These are phyloP conservation scores for Cyaniris semiargus DNA, from an alignment of 2,888 invertebrate species.

Conservation along the genomic window DNA sequence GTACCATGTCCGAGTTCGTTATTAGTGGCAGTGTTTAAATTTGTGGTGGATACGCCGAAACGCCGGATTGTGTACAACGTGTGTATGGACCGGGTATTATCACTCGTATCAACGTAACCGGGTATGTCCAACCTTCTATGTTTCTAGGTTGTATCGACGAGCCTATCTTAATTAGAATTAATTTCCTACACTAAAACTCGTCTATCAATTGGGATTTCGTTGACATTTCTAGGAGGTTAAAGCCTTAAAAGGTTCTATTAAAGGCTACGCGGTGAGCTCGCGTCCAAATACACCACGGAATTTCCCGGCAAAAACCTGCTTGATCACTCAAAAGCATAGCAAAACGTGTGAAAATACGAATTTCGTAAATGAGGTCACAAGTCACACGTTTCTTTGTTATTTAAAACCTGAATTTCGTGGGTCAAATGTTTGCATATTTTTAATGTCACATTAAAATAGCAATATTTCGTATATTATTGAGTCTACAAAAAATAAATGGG, in stretches of 20 bases:
- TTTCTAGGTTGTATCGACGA: constrained; percentile 37
- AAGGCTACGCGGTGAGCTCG: neutral
- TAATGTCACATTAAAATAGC: neutral
- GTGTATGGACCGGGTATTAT: constrained; percentile 69
- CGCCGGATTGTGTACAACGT: constrained; percentile 58
- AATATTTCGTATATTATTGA: neutral
- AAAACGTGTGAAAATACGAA: neutral
- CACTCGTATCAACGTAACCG: constrained; percentile 60
- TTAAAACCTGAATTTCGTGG: constrained; percentile 11
- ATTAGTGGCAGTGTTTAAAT: constrained; percentile 76
- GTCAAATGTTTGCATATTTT: constrained; percentile 11
- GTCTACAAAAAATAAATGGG: neutral
- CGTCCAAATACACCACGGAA: neutral
- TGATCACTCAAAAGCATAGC: neutral
- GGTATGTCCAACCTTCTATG: constrained; percentile 60
- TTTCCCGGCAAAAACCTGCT: neutral
- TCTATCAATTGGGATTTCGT: neutral
- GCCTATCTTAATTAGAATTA: constrained; percentile 33
- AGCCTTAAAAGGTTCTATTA: neutral
- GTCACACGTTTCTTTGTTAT: neutral
- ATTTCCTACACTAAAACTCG: neutral
- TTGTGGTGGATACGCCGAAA: constrained; percentile 66
- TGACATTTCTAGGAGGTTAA: neutral
- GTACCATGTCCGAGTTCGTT: constrained; percentile 69
- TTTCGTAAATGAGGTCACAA: neutral